These are phyloP conservation scores for Cenopis cana DNA, from an alignment of 2,888 invertebrate species.

Conservation along the genomic window DNA sequence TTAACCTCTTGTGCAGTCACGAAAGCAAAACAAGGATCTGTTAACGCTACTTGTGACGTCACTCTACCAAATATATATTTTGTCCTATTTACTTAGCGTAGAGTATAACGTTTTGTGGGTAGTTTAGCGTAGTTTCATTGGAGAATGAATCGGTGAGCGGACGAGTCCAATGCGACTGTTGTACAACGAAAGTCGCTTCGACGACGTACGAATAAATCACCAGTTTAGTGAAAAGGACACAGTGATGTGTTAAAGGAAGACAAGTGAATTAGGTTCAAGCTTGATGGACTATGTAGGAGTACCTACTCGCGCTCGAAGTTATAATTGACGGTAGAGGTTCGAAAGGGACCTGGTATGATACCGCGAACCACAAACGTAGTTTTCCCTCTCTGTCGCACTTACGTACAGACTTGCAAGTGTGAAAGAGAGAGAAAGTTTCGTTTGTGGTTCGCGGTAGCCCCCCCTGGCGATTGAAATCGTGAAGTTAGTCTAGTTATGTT, in stretches of 20 bases:
- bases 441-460: too few relatives aligned
- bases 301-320: slow-evolving; percentile 23
- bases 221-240: slow-evolving; percentile 37
- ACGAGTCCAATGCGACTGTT: slow-evolving; percentile 29
- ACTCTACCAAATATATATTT: slow-evolving; percentile 60
- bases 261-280: slow-evolving; percentile 12
- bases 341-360: background rate
- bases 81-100: slow-evolving; percentile 58
- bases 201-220: slow-evolving; percentile 37
- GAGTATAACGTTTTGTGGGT: slow-evolving; percentile 58
- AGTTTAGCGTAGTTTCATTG: slow-evolving; percentile 57
- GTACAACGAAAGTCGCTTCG: slow-evolving; percentile 63
- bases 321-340: slow-evolving; percentile 1
- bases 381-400: too few relatives aligned
- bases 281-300: slow-evolving; percentile 18
- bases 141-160: slow-evolving; percentile 45
- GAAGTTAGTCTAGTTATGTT: slow-evolving; percentile 52
- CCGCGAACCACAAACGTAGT: too few relatives aligned
- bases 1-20: slow-evolving; percentile 12
- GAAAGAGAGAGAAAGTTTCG: too few relatives aligned
- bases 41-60: slow-evolving; percentile 48
- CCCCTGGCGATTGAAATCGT: slow-evolving; percentile 9
- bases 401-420: too few relatives aligned
- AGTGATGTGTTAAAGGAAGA: slow-evolving; percentile 18
- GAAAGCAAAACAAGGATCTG: slow-evolving; percentile 41